Base-by-base conservation (phyloP, 2,113 vertebrate species). In the Tichodroma muraria region DNA sequence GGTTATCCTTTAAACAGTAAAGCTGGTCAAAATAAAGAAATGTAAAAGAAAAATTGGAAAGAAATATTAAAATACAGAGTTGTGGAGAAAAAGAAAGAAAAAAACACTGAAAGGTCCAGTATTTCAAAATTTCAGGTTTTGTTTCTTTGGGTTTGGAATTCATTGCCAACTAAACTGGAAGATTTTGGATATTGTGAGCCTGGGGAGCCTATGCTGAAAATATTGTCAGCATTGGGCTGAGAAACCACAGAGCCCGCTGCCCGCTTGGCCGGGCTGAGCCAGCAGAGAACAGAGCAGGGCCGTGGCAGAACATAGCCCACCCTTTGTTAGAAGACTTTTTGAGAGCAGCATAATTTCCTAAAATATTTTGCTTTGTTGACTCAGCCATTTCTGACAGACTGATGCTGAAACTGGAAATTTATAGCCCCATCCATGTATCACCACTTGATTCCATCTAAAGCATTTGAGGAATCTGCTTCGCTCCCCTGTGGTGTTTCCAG, bases 361-460 rank as follows among this genome's bases (percentile, higher is more conserved):
- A 37, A 47, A 72, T 28, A 44, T 20, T 90, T 60, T 64, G 27
- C 19, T 88, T 33, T 65, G 63, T 83, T 69, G 83, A 83, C 54
- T 80, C 80, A 92, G 63, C 33, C n/a, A 28, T 93, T 85, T 80
- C 71, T 85, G 53, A 65, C 40, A 69, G 59, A 49, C 28, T 47
- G 16, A 50, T 40, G 54, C 7, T 70, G 72, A 61, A 90, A 52
- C 35, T 1, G 4, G 79, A 73, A 77, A 85, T 75, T 91, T 93
- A 59, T n/a, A 71, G 27, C 61, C 35, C 57, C 63, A 5, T 78
- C 25, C 35, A 24, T 24, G 54, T 45, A 54, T 35, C 35, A 71
- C 12, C 25, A 31, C 35, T 53, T 75, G 47, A 75, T 87, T 85
- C 35, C 38, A 30, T 42, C 47, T 59, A 61, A 95, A 73, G 54